A percentile compares a stretch with the other conserved stretches of the same genome.
Conservation (phyloP, 1,140 invertebrate genomes). For the Diorhabda elongata region DNA sequence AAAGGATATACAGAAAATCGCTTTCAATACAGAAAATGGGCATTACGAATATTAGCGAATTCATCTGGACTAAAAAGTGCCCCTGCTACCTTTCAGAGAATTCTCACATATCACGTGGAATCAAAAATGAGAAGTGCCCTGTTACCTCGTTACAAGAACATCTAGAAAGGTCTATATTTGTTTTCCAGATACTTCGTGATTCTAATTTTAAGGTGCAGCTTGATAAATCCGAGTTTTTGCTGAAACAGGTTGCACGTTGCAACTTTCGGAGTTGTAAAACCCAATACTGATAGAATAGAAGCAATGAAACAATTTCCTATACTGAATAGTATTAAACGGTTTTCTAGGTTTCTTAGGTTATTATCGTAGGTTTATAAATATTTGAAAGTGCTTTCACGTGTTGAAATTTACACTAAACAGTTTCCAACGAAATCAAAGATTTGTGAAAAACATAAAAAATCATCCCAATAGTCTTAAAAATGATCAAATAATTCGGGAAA, state of each 20-base stretch:
- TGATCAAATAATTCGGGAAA: no score
- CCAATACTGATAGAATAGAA: constrained; percentile 33
- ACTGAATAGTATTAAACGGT: constrained; percentile 31
- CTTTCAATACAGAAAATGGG: no score
- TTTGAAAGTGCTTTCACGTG: no score
- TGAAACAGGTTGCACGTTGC: constrained; percentile 36
- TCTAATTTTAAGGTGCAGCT: constrained; percentile 29
- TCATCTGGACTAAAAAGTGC: no score
- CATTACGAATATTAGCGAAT: no score
- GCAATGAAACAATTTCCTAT: constrained; percentile 31
- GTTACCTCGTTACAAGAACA: constrained; percentile 20
- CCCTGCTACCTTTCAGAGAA: no score
- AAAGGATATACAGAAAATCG: no score
- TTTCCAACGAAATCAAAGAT: no score
- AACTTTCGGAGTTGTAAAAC: constrained; percentile 31
- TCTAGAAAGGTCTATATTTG: constrained; percentile 13
- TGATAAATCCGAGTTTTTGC: constrained; percentile 33
- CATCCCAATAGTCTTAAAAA: no score
- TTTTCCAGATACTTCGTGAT: constrained; percentile 12
- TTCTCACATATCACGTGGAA: constrained; percentile 7
- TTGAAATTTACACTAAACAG: no score
- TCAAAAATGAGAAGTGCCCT: constrained; percentile 43
- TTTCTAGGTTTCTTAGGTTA: constrained; percentile 32
- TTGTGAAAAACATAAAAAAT: no score
- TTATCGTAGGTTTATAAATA: no score